These are phyloP conservation scores for Montipora capitata DNA, from an alignment of 92 coral and sea anemone species.

Conservation along the genomic window DNA sequence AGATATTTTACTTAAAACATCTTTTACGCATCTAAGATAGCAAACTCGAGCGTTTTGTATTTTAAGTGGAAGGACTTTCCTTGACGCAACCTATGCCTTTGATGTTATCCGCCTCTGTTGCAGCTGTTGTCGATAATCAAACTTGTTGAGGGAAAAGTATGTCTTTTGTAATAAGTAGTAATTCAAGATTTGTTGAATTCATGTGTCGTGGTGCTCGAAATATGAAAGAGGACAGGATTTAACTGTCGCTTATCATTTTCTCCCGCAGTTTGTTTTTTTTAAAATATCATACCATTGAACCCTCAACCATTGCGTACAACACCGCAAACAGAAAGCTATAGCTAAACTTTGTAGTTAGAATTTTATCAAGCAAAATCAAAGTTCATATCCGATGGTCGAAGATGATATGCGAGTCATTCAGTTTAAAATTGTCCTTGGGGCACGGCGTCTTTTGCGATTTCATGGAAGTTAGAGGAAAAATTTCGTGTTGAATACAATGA, in stretches of 20 bases:
- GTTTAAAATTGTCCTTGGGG: slow-evolving; percentile 40
- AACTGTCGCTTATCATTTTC: not conserved
- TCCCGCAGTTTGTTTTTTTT: not conserved
- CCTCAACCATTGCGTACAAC: not conserved
- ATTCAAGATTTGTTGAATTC: slow-evolving; percentile 26
- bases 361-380: slow-evolving; percentile 29
- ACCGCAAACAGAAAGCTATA: slow-evolving; percentile 14
- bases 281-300: not conserved
- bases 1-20: slow-evolving; percentile 55
- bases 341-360: slow-evolving; percentile 4
- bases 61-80: slow-evolving; percentile 15
- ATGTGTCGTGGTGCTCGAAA: not conserved
- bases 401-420: slow-evolving; percentile 14
- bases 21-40: slow-evolving; percentile 45
- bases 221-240: not conserved
- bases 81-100: slow-evolving; percentile 37
- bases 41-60: slow-evolving; percentile 37
- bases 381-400: slow-evolving; percentile 21
- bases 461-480: not conserved
- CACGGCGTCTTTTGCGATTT: not conserved
- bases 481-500: not conserved
- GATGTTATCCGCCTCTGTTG: slow-evolving; percentile 47
- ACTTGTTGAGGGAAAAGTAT: slow-evolving; percentile 51
- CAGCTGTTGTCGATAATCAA: slow-evolving; percentile 28
- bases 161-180: not conserved